Evolutionary conservation across 2,888 invertebrate genomes (phyloP).

Genomic region (Euphydryas editha): DNA sequence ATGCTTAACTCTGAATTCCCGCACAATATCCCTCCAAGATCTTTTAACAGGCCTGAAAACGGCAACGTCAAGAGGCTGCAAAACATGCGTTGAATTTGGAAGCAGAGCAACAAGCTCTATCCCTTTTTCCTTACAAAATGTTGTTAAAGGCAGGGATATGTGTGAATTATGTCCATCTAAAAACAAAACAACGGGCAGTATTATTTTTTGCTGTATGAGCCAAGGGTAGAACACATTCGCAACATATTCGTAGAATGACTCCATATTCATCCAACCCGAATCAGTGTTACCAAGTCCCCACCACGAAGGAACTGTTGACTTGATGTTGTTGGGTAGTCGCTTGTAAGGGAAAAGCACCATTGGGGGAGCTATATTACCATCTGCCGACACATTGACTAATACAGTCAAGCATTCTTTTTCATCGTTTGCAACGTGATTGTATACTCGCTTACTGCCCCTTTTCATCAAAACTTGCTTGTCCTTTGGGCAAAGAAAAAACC

Average conservation of each 20-base stretch:
- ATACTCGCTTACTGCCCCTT: too few species aligned
- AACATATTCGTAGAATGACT: slow-evolving; percentile 44
- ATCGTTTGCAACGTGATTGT: too few species aligned
- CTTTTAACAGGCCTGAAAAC: slow-evolving; percentile 40
- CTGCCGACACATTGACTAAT: slow-evolving; percentile 36
- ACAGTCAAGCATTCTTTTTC: too few species aligned
- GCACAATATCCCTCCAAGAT: slow-evolving; percentile 37
- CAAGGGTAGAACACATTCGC: slow-evolving; percentile 44
- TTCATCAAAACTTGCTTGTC: slow-evolving; percentile 16
- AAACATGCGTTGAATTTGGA: slow-evolving; percentile 40
- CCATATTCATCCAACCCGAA: slow-evolving; percentile 43
- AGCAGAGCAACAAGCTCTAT: slow-evolving; percentile 35
- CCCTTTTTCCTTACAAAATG: slow-evolving; percentile 44
- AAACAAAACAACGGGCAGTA: slow-evolving; percentile 44
- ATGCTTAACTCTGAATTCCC: slow-evolving; percentile 41
- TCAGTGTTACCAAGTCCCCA: slow-evolving; percentile 40
- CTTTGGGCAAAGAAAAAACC: slow-evolving; percentile 40
- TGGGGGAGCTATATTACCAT: slow-evolving; percentile 37
- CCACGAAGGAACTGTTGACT: slow-evolving; percentile 29
- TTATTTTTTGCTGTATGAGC: slow-evolving; percentile 39
- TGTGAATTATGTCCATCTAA: slow-evolving; percentile 45
- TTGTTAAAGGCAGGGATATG: slow-evolving; percentile 40
- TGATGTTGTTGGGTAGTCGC: slow-evolving; percentile 32
- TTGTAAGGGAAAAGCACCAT: slow-evolving; percentile 40
- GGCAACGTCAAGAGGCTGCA: slow-evolving; percentile 43